These are phyloP conservation scores for Cariama cristata DNA, from an alignment of 2,113 vertebrate genomes.

Conservation along the genomic window DNA sequence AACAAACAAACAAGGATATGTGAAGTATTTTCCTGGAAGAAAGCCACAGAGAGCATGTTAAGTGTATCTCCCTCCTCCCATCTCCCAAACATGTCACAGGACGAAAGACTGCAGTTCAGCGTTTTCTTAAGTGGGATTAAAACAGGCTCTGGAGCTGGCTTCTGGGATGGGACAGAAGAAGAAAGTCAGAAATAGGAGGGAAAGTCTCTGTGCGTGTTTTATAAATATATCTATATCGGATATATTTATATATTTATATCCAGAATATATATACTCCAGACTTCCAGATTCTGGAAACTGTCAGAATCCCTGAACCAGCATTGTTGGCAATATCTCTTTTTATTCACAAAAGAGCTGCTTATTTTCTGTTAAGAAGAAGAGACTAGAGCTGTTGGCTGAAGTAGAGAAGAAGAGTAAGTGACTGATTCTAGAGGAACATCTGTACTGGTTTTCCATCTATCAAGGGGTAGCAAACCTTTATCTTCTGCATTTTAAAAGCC, in stretches of 20 bases:
- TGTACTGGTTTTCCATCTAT: neutral
- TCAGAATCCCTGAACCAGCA: neutral
- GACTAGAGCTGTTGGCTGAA: neutral
- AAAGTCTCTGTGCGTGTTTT: neutral
- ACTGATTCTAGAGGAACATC: neutral
- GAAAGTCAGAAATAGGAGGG: neutral
- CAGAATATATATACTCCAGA: too few species aligned
- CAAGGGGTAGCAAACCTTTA: neutral
- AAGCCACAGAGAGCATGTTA: neutral
- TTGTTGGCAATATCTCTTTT: neutral
- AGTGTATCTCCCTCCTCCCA: neutral
- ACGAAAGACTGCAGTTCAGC: neutral
- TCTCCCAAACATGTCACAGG: neutral
- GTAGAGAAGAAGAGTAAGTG: neutral
- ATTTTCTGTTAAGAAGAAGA: neutral
- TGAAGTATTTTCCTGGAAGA: constrained; percentile 49
- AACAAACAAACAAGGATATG: constrained; percentile 58
- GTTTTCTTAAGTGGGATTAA: neutral
- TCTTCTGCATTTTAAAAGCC: neutral
- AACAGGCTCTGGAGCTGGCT: neutral
- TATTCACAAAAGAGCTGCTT: neutral
- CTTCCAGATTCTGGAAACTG: neutral
- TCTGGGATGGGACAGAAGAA: neutral
- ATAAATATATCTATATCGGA: neutral
- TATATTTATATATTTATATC: neutral